Evolutionary conservation across 2,888 invertebrate species (phyloP).

Genomic region (Acronicta aceris): DNA sequence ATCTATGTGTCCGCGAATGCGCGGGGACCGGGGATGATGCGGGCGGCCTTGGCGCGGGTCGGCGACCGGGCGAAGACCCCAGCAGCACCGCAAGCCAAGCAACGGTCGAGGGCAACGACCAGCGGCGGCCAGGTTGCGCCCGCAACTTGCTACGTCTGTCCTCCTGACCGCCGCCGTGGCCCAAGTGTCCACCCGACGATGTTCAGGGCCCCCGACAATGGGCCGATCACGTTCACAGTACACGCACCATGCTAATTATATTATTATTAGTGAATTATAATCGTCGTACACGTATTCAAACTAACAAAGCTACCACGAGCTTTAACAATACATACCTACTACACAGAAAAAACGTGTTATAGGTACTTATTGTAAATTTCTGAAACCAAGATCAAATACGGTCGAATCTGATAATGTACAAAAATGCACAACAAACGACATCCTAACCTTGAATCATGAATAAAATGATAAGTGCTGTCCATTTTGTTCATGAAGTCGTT

Average conservation of each 20-base stretch:
- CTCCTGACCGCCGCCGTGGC: slow-evolving; percentile 67
- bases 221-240: slow-evolving; percentile 42
- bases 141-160: slow-evolving; percentile 73
- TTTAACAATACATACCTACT: slow-evolving; percentile 20
- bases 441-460: slow-evolving; percentile 67
- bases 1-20: slow-evolving; percentile 76
- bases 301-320: slow-evolving; percentile 7
- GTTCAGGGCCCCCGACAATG: slow-evolving; percentile 54
- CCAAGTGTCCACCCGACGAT: slow-evolving; percentile 55
- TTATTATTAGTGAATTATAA: slow-evolving; percentile 46
- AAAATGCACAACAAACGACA: slow-evolving; percentile 58
- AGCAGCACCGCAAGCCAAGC: slow-evolving; percentile 86
- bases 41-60: slow-evolving; percentile 88
- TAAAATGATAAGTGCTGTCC: slow-evolving; percentile 56
- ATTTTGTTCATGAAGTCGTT: slow-evolving; percentile 64
- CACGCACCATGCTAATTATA: slow-evolving; percentile 51
- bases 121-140: slow-evolving; percentile 74
- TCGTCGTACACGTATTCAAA: slow-evolving; percentile 15
- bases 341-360: slow-evolving; percentile 7
- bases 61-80: slow-evolving; percentile 88
- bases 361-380: slow-evolving; percentile 21
- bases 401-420: slow-evolving; percentile 22
- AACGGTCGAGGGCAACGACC: slow-evolving; percentile 89
- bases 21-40: slow-evolving; percentile 87
- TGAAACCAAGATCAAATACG: slow-evolving; percentile 34